Base-by-base conservation (phyloP, 2,888 invertebrate genomes). In the Orchesellides sinensis region DNA sequence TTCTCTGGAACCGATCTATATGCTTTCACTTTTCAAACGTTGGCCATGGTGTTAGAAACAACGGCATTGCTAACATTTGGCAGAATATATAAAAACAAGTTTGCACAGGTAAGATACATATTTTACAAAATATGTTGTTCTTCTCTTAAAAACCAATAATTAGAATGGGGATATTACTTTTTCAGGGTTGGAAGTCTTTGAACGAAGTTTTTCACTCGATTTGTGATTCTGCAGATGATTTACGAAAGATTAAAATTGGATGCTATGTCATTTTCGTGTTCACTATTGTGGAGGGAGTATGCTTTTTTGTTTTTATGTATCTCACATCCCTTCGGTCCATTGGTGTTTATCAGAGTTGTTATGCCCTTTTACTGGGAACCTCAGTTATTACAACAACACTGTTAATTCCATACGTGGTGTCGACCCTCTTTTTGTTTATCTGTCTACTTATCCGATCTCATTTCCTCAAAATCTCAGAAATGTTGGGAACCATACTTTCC, bases 1-100 rank as follows among this genome's bases (percentile, higher is more conserved):
- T 87, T 86, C 40, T 47, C 27, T 27, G 86, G 85, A 40, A 87
- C 87, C 2, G 87, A 87, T 78, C 56, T 87, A n/a, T 86, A 87
- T 49, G 82, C 85, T 5, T 86, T 87, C 68, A 86, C 85, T 19
- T 84, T 86, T 27, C 86, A 87, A 63, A 78, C 80, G 12, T 45
- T 86, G 19, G 87, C 86, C 8, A 86, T 87, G 85, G 83, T 87
- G 0, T 17, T 84, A 35, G 84, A 86, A 69, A 87, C 87, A 2
- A 82, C 85, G 0, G 68, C 75, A 14, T 40, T 87, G 12, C 54
- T 86, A 1, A 74, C 75, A 2, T 78, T 81, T 56, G 86, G 86
- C 35, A 49, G 84, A 29, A 40, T 84, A 14, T 65, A 73, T 49
- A 79, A 84, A 29, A 35, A 63, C 19, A 83, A 83, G 35, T 86